Base-by-base conservation (phyloP, 1,140 invertebrate species). In the Stratiolaelaps scimitus region DNA sequence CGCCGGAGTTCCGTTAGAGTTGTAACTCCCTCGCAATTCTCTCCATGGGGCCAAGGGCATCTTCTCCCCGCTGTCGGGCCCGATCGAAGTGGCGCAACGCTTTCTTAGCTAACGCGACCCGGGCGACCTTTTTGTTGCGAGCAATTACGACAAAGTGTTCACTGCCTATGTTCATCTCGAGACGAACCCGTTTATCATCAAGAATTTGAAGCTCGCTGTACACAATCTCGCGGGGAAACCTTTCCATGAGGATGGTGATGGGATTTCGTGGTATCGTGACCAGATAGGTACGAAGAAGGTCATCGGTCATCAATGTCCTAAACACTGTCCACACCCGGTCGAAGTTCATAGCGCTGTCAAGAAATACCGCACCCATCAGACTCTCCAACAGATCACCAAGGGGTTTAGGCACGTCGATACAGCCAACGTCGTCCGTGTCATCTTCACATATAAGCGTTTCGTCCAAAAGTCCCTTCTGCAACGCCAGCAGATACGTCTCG, bases 361-460 rank as follows among this genome's bases (percentile, higher is more conserved):
- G 79, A 76, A 90, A 99, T 71, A 99, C 92, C 6, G 95, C 95
- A 23, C 94, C 96, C 30, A 93, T 93, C 13, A 99, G 81, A 0
- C 92, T 95, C 79, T 99, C 96, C 77, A 98, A 98, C 30, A 99
- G 84, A 79, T 99, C 96, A 2, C 95, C 94, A n/a, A 98, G 78
- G 6, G 92, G 92, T 80, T 99, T 99, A 2, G 96, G 96, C 5
- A 98, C 94, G 80, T 99, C 96, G 48, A 98, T 85, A 74, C 98
- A 92, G 76, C 98, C 92, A 0, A 87, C 88, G 74, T 92, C 87
- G 73, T 91, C 87, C 74, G 85, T 83, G 73, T 89, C 87, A 68
- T 88, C 86, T 73, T 91, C 87, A 40, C 67, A 26, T 20, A 60
- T 60, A 2, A 60, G 43, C 5, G 28, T 48, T 19, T 67, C 53